Conservation (phyloP, 1,140 invertebrate species). For the Apolygus lucorum region DNA sequence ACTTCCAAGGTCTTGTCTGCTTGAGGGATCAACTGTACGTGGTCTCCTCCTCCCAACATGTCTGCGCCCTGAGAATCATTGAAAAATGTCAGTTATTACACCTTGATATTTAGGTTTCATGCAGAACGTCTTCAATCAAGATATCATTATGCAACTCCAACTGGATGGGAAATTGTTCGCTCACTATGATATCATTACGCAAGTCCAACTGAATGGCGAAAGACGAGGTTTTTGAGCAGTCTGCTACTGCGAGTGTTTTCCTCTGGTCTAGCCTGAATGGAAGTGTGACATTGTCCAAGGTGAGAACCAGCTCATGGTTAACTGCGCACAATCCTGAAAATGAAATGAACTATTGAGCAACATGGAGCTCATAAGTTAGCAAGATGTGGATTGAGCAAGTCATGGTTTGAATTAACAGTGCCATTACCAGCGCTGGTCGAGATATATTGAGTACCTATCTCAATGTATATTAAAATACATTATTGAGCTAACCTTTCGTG, state of each 20-base stretch:
- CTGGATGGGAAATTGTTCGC: conserved; percentile 31
- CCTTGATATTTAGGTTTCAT: neutral
- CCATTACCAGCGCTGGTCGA: no score
- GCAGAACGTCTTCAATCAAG: neutral
- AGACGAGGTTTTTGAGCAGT: conserved; percentile 32
- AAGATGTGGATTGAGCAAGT: no score
- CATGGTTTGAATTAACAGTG: no score
- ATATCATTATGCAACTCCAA: conserved; percentile 27
- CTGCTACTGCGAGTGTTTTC: conserved; percentile 34
- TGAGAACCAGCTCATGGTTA: conserved; percentile 32
- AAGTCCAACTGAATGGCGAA: conserved; percentile 35
- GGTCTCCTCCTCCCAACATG: neutral
- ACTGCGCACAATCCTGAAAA: conserved; percentile 35
- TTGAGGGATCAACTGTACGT: conserved; percentile 7
- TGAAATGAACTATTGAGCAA: no score
- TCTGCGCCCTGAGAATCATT: conserved; percentile 8
- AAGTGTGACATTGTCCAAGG: conserved; percentile 35
- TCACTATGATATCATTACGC: conserved; percentile 16
- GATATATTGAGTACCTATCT: no score
- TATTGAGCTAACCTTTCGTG: conserved; percentile 31
- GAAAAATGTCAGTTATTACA: neutral
- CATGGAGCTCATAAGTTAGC: no score
- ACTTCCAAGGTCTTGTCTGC: neutral
- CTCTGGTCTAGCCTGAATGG: conserved; percentile 28
- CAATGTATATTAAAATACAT: no score